Percentiles rank a stretch among this genome's conserved stretches.
These are phyloP conservation scores for Drosophila biarmipes DNA, from an alignment of 1,140 invertebrate species.

Conservation along the genomic window DNA sequence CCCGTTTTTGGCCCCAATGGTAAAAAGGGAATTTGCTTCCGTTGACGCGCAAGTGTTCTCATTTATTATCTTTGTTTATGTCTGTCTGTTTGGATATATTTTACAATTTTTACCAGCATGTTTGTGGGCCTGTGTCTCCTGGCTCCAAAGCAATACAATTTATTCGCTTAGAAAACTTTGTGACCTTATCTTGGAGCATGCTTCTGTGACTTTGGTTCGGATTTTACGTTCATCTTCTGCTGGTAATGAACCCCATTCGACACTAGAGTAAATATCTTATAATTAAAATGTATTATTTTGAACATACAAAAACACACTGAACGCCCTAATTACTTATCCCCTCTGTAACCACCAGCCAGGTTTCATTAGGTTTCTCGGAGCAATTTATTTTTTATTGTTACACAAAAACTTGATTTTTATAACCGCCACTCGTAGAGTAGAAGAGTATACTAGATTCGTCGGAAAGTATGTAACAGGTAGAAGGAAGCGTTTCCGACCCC, in stretches of 20 bases:
- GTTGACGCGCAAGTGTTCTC: slow-evolving; percentile 74
- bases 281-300: no score
- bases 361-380: no score
- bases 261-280: slow-evolving; percentile 79
- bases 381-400: no score
- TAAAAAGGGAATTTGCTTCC: slow-evolving; percentile 73
- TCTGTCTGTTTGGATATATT: slow-evolving; percentile 65
- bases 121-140: slow-evolving; percentile 48
- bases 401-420: no score
- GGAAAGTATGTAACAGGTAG: no score
- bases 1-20: slow-evolving; percentile 47
- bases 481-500: no score
- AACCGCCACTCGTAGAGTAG: no score
- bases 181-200: slow-evolving; percentile 64
- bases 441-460: no score
- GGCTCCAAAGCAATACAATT: slow-evolving; percentile 76
- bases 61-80: slow-evolving; percentile 75
- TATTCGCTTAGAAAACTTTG: slow-evolving; percentile 81
- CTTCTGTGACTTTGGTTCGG: slow-evolving; percentile 61
- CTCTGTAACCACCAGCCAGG: no score
- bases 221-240: slow-evolving; percentile 52
- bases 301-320: no score
- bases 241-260: neutral
- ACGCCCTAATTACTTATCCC: no score
- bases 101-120: slow-evolving; percentile 70